Evolutionary conservation across 1,140 invertebrate genomes (phyloP), one percentile per base, ranked within the genome.

Genomic region (Gonatopus flavifemur): DNA sequence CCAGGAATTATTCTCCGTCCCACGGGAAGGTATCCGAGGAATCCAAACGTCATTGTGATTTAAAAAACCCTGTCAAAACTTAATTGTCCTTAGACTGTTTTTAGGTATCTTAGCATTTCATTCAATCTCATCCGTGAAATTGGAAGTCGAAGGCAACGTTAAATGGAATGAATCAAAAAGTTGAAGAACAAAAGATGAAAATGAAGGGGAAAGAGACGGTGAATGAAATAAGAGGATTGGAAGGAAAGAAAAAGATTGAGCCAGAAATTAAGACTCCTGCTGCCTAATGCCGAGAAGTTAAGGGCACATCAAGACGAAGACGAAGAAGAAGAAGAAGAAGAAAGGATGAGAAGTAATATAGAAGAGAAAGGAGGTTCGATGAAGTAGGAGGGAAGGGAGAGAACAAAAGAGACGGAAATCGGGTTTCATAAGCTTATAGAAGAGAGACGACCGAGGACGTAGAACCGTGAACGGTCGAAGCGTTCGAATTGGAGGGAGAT

Each of bases 251-350:
- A 28, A 24, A 38, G 47, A 43, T 40, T 21, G 48, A 39, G 38
- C 51, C 40, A 40, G 46, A 48, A 48, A 49, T n/a, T 53, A 59
- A 45, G 47, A 44, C n/a, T n/a, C n/a, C n/a, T n/a, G n/a, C n/a
- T n/a, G n/a, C n/a, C n/a, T n/a, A n/a, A n/a, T n/a, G n/a, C n/a
- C n/a, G 25, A 18, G 32, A 46, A 21, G 6, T 3, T 3, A 38
- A 35, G 37, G 38, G 22, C 5, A 18, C 1, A 2, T n/a, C n/a
- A n/a, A n/a, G 33, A 48, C 41, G 37, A 22, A 40, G 50, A 49
- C 33, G 51, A 41, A 33, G 49, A 39, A 33, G 45, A 41, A 52
- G 35, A 28, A 48, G 45, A 41, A 35, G 38, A 40, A 57, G 46
- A 58, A 40, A 59, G 47, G 40, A 49, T 42, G 37, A 46, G 36